These are phyloP conservation scores for Agonopterix alstromeriana DNA, from an alignment of 2,888 invertebrate species.

Conservation along the genomic window DNA sequence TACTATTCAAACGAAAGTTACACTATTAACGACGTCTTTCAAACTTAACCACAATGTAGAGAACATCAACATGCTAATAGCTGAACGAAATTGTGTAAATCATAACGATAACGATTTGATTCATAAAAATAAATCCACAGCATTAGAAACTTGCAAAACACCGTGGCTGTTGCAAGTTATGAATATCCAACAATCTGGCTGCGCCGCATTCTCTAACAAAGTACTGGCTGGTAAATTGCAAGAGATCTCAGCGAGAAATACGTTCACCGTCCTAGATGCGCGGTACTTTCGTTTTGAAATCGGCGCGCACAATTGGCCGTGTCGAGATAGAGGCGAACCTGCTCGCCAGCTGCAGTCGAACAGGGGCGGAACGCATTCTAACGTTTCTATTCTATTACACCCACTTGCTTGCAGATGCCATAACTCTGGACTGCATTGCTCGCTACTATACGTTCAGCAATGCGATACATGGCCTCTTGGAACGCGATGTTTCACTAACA, in stretches of 20 bases:
- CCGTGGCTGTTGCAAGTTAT: conserved; percentile 55
- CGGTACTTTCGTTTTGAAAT: conserved; percentile 77
- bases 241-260: conserved; percentile 70
- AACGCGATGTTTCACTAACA: too few relatives aligned
- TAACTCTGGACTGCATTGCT: background rate
- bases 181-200: conserved; percentile 63
- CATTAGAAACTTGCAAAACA: conserved; percentile 51
- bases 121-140: conserved; percentile 27
- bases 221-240: conserved; percentile 64
- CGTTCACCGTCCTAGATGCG: conserved; percentile 76
- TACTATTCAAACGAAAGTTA: too few relatives aligned
- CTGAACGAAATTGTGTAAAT: too few relatives aligned
- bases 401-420: background rate
- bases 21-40: too few relatives aligned
- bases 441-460: background rate
- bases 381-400: conserved; percentile 3
- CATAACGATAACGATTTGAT: too few relatives aligned
- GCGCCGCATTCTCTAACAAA: conserved; percentile 57
- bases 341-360: conserved; percentile 47
- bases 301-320: conserved; percentile 74
- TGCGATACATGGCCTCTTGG: background rate
- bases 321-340: conserved; percentile 47
- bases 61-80: too few relatives aligned
- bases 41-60: too few relatives aligned
- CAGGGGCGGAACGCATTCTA: conserved; percentile 40